Conservation (phyloP, 1,140 invertebrate genomes). For the Drosophila fuyamai region DNA sequence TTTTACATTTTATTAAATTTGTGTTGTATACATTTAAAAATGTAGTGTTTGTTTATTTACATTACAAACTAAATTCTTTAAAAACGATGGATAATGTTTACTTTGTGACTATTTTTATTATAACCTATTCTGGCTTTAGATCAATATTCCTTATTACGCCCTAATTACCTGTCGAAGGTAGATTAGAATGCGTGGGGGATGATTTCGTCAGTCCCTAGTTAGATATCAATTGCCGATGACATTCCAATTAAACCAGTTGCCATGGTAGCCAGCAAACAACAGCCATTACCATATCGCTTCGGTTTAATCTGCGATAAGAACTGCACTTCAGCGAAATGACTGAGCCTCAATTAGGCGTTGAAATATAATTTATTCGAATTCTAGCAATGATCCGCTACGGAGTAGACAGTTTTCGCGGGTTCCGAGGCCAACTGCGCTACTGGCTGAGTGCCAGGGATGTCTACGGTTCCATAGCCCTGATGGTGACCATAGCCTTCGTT, state of each 20-base stretch:
- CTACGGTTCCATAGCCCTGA: conserved; percentile 46
- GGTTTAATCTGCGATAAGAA: conserved; percentile 46
- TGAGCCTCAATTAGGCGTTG: conserved; percentile 26
- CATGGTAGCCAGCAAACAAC: conserved; percentile 2
- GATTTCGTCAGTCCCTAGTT: not conserved
- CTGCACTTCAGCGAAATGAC: conserved; percentile 4
- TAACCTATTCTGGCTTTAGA: no score
- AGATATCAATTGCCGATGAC: conserved; percentile 18
- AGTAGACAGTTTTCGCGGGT: not conserved
- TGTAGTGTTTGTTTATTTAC: no score
- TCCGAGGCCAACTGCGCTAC: conserved; percentile 3
- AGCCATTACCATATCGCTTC: conserved; percentile 15
- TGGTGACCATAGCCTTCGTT: conserved; percentile 39
- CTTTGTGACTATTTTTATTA: not conserved
- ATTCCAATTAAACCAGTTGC: conserved; percentile 8
- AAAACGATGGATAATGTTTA: no score
- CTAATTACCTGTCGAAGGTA: not conserved
- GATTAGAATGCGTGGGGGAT: not conserved
- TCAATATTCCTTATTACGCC: not conserved
- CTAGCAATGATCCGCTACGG: conserved; percentile 27
- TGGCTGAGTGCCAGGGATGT: conserved; percentile 41
- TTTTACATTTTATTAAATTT: no score
- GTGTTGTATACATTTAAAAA: no score
- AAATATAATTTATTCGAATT: conserved; percentile 25
- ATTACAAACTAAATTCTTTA: no score